A percentile compares a stretch with the other conserved stretches of the same genome.
Evolutionary conservation across 2,113 vertebrate species (phyloP).

Genomic region (Clarias batrachus): DNA sequence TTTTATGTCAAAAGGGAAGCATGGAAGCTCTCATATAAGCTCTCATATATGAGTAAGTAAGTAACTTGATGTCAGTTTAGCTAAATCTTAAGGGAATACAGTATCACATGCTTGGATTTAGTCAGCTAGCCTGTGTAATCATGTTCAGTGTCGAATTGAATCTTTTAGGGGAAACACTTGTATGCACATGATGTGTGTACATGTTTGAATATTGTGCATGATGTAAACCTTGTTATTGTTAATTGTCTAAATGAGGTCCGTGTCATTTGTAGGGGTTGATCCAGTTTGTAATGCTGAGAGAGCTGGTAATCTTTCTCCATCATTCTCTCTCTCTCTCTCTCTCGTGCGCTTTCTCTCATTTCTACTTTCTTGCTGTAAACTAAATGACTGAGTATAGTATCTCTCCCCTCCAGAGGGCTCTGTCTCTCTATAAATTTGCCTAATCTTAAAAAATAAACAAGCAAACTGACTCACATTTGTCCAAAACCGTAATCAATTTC

Average conservation of each 20-base stretch:
- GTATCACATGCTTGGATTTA: background rate
- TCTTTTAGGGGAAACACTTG: background rate
- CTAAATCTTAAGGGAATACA: background rate
- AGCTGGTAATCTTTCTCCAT: constrained; percentile 68
- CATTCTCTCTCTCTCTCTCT: constrained; percentile 40
- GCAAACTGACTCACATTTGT: background rate
- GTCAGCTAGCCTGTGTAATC: background rate
- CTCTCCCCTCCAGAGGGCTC: constrained; percentile 51
- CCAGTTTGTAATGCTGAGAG: constrained; percentile 76
- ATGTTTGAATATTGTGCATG: constrained; percentile 13
- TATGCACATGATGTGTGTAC: background rate
- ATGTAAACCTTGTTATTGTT: constrained; percentile 42
- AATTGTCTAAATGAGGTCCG: constrained; percentile 58
- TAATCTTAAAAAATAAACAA: background rate
- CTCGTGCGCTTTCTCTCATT: constrained; percentile 16
- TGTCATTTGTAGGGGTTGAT: constrained; percentile 77
- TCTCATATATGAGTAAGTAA: background rate
- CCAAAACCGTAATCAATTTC: background rate
- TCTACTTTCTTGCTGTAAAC: constrained; percentile 42
- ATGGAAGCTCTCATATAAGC: background rate
- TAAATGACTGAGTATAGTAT: constrained; percentile 62
- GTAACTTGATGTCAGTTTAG: background rate
- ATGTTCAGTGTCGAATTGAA: background rate
- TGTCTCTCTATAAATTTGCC: constrained; percentile 23
- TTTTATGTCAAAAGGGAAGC: background rate